Percentiles rank a stretch among this genome's conserved stretches.
Conservation (phyloP, 2,113 vertebrate species). For the Cheilinus undulatus region DNA sequence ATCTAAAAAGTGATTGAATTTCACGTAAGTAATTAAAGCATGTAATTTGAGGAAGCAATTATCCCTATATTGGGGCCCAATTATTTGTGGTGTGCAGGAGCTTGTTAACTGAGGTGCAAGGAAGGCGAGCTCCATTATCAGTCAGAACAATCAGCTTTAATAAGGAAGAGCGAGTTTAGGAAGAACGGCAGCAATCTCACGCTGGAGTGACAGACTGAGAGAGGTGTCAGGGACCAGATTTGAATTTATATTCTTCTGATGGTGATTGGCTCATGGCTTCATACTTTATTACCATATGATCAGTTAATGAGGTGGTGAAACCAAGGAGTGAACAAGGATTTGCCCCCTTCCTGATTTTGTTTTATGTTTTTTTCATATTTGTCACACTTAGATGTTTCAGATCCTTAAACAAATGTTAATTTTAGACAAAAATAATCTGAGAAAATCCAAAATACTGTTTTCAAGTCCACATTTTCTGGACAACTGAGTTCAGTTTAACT, state of each 20-base stretch:
- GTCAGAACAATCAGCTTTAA: slow-evolving; percentile 28
- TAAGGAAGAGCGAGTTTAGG: slow-evolving; percentile 10
- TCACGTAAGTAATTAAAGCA: slow-evolving; percentile 65
- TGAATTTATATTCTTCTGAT: background rate
- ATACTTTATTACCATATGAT: too few relatives aligned
- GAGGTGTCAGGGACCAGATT: background rate
- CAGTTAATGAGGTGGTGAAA: too few relatives aligned
- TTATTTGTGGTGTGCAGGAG: slow-evolving; percentile 46
- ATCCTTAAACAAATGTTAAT: too few relatives aligned
- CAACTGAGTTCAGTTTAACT: too few relatives aligned
- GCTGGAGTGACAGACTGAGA: background rate
- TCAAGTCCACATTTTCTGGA: too few relatives aligned
- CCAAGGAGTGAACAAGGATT: too few relatives aligned
- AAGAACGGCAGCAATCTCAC: background rate
- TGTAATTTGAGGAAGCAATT: slow-evolving; percentile 69
- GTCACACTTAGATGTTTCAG: too few relatives aligned
- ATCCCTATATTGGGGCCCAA: slow-evolving; percentile 48
- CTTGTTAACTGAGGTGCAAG: slow-evolving; percentile 56
- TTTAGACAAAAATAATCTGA: too few relatives aligned
- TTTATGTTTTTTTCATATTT: too few relatives aligned
- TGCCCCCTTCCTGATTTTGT: too few relatives aligned
- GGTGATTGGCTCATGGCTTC: slow-evolving; percentile 1
- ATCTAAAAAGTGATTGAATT: slow-evolving; percentile 64
- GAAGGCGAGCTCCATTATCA: slow-evolving; percentile 51
- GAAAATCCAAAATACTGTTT: too few relatives aligned